Conservation (phyloP, 2,888 invertebrate genomes). For the Ophion slaviceki region DNA sequence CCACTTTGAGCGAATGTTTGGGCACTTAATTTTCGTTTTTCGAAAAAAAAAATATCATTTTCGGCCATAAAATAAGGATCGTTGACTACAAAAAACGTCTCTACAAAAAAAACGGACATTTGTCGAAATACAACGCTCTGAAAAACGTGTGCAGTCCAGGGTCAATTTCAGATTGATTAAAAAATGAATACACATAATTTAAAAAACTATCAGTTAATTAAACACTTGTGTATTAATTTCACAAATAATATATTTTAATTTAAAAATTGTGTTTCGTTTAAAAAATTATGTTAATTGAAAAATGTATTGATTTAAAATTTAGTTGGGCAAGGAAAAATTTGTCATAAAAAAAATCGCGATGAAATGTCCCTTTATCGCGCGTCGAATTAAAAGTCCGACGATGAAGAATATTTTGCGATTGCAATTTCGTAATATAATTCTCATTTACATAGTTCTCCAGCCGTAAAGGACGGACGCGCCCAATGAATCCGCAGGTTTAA, state of each 20-base stretch:
- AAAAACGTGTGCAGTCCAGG: no score
- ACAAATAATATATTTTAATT: no score
- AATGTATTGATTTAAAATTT: neutral
- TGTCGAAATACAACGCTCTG: no score
- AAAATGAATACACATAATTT: neutral
- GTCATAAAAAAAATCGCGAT: neutral
- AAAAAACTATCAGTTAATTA: no score
- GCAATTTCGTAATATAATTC: slow-evolving; percentile 22
- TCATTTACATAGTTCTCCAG: slow-evolving; percentile 4
- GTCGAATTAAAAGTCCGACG: slow-evolving; percentile 10
- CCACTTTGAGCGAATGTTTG: no score
- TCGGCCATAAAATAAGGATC: no score
- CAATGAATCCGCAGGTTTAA: slow-evolving; percentile 65
- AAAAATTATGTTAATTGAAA: neutral
- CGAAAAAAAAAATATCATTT: no score
- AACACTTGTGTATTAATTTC: no score
- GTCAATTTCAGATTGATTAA: neutral
- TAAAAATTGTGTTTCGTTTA: neutral
- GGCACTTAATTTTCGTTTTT: no score
- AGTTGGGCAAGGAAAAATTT: neutral
- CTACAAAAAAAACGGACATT: no score
- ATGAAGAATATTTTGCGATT: slow-evolving; percentile 14
- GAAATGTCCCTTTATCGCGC: neutral
- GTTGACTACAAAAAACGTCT: no score
- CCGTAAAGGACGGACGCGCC: neutral